A percentile compares a stretch with the other conserved stretches of the same genome.
phyloP scores from a whole-genome alignment of 1,140 invertebrate species.

The Phymorhynchus buccinoides region DNA sequence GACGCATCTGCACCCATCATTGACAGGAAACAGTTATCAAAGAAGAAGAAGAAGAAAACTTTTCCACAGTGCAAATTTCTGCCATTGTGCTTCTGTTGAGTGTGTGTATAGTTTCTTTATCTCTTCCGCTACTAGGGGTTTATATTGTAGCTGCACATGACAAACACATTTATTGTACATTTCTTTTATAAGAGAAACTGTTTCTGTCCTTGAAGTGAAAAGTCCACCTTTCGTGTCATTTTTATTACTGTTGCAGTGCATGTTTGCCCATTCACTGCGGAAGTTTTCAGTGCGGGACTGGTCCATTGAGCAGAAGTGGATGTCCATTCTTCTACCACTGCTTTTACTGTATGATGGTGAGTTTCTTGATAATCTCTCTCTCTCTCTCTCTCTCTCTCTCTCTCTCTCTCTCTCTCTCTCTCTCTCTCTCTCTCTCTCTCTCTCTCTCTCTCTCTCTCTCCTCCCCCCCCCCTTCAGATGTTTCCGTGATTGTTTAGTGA shows the following conservation, averaged over 20 bases:
- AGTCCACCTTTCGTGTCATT: background rate
- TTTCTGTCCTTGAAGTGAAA: too few species aligned
- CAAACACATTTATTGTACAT: too few species aligned
- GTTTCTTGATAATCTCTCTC: background rate
- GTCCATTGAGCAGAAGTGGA: slow-evolving; percentile 98
- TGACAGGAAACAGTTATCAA: too few species aligned
- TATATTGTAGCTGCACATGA: too few species aligned
- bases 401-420: background rate
- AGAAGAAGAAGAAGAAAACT: too few species aligned
- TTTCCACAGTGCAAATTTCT: too few species aligned
- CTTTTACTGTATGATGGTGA: slow-evolving; percentile 92
- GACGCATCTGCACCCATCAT: too few species aligned
- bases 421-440: background rate
- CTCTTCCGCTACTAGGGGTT: too few species aligned
- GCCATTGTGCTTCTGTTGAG: too few species aligned
- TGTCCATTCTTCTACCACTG: slow-evolving; percentile 90
- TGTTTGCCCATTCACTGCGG: slow-evolving; percentile 90
- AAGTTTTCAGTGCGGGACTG: slow-evolving; percentile 93
- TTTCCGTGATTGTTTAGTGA: too few species aligned
- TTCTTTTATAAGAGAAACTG: background rate
- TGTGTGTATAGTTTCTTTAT: too few species aligned
- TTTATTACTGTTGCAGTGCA: slow-evolving; percentile 80
- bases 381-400: background rate
- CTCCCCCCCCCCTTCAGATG: too few species aligned
- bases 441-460: background rate